Evolutionary conservation across 2,888 invertebrate genomes (phyloP).

Genomic region (Calliphora vomitoria): DNA sequence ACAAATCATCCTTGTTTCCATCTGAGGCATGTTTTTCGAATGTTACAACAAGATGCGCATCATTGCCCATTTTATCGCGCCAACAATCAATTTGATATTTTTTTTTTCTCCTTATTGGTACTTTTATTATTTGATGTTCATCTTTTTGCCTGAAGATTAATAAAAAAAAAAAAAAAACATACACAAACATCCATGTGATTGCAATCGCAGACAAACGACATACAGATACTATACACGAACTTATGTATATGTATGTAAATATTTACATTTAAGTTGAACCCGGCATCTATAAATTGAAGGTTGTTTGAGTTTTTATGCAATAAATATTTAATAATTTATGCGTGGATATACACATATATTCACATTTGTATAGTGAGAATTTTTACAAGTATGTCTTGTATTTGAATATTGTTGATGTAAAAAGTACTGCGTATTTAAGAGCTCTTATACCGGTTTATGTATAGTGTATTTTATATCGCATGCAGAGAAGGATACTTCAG

Average conservation of each 20-base stretch:
- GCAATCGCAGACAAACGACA: neutral
- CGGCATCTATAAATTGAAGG: constrained; percentile 18
- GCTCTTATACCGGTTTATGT: neutral
- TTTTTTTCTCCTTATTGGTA: constrained; percentile 19
- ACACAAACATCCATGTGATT: constrained; percentile 1
- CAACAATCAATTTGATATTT: constrained; percentile 60
- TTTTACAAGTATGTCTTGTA: constrained; percentile 10
- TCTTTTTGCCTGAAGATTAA: constrained; percentile 9
- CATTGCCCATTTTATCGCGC: constrained; percentile 76
- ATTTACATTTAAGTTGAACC: neutral
- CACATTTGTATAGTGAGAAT: neutral
- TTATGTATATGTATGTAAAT: neutral
- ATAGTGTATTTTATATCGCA: neutral
- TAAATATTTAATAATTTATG: constrained; percentile 25
- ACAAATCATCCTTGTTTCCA: neutral
- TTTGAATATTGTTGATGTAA: neutral
- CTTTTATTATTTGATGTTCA: constrained; percentile 60
- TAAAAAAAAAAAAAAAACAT: constrained; percentile 13
- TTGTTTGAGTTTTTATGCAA: constrained; percentile 15
- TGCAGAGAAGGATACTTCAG: neutral
- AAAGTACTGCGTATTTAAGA: neutral
- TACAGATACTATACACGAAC: neutral
- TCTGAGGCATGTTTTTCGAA: constrained; percentile 78
- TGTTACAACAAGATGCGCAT: constrained; percentile 83
- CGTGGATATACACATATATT: neutral